Percentiles rank a stretch among this genome's conserved stretches.
Conservation (phyloP, 2,113 vertebrate genomes). For the Bucco capensis region DNA sequence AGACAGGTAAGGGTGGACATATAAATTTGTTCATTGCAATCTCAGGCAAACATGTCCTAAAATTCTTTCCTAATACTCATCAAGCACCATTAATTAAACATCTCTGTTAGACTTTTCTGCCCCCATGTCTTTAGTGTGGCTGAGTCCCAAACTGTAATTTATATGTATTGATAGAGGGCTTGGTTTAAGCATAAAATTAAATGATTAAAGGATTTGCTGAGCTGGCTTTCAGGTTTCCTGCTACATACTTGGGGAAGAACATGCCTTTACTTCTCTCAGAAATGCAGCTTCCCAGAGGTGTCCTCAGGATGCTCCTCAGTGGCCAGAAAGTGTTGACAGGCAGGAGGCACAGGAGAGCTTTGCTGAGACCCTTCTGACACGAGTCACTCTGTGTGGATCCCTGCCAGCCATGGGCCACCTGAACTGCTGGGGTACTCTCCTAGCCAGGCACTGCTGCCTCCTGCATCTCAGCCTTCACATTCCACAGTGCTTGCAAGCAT, state of each 20-base stretch:
- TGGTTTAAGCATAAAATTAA: background rate
- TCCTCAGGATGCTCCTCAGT: background rate
- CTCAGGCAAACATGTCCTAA: background rate
- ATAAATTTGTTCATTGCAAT: background rate
- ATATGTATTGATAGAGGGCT: background rate
- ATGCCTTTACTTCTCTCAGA: background rate
- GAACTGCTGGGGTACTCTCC: background rate
- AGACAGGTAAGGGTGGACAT: background rate
- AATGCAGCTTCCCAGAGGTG: background rate
- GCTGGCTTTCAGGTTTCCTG: background rate
- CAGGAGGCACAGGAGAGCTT: background rate
- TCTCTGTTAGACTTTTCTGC: background rate
- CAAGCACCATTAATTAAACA: background rate
- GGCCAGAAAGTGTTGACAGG: background rate
- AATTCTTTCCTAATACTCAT: background rate
- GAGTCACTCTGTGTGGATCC: background rate
- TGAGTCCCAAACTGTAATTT: background rate
- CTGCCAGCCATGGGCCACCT: background rate
- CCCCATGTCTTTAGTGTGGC: background rate
- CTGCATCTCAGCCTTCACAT: slow-evolving; percentile 18
- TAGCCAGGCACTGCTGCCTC: slow-evolving; percentile 4
- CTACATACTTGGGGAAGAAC: background rate
- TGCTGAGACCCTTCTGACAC: background rate
- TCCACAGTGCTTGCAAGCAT: slow-evolving; percentile 3
- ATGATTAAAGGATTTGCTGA: background rate